Conservation (phyloP, 2,113 vertebrate species). For the Cyrtonyx montezumae region DNA sequence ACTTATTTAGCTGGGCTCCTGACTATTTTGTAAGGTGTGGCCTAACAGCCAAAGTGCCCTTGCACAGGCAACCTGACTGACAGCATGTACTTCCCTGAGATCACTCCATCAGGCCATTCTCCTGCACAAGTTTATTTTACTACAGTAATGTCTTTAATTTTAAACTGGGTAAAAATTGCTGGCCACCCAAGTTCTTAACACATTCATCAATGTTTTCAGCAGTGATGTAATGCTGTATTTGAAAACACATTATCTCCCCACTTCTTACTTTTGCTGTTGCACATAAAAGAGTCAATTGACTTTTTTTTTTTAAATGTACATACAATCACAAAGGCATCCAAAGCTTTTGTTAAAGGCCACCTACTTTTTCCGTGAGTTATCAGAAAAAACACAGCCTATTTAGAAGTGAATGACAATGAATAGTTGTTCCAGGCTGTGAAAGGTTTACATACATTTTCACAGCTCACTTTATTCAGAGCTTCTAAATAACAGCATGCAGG, state of each 20-base stretch:
- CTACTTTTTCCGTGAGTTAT: conserved; percentile 7
- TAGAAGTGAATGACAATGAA: neutral
- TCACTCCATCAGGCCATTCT: neutral
- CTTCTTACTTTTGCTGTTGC: neutral
- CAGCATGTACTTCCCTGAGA: neutral
- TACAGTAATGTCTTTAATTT: neutral
- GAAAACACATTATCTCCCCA: conserved; percentile 10
- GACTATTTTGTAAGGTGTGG: neutral
- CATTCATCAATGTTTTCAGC: neutral
- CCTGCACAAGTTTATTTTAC: neutral
- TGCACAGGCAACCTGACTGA: neutral
- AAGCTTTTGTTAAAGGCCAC: neutral
- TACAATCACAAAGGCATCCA: neutral
- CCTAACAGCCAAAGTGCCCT: neutral
- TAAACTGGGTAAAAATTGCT: neutral
- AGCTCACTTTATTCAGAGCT: conserved; percentile 17
- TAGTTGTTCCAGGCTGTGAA: neutral
- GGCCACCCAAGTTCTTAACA: conserved; percentile 3
- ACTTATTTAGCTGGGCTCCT: neutral
- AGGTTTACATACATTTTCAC: neutral
- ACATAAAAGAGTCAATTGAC: conserved; percentile 11
- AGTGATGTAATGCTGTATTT: conserved; percentile 17
- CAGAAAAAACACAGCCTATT: conserved; percentile 5
- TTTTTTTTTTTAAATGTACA: conserved; percentile 3
- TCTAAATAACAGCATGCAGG: conserved; percentile 26